Evolutionary conservation across 2,797 vertebrate species (phyloP).

Genomic region (Petrocephalus schoutedeni): DNA sequence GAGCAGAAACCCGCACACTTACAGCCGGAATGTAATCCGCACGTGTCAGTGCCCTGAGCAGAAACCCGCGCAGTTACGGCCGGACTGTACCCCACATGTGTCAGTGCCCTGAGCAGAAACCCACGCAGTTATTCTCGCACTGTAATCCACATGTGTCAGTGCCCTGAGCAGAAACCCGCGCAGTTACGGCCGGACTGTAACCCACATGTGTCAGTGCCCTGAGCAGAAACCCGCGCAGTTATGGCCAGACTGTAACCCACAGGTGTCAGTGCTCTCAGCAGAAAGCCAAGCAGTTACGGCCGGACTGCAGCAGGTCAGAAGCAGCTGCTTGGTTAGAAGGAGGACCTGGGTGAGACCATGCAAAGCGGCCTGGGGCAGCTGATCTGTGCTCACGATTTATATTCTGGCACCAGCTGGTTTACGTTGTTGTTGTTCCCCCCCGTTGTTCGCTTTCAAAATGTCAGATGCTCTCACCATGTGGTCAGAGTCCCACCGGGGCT

Average conservation of each 20-base stretch:
- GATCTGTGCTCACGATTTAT: background rate
- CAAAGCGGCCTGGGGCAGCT: background rate
- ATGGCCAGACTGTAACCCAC: too few relatives aligned
- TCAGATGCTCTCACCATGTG: background rate
- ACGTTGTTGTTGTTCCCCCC: background rate
- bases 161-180: background rate
- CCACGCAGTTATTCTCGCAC: background rate
- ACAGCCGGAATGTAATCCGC: background rate
- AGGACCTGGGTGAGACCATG: background rate
- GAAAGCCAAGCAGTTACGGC: background rate
- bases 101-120: background rate
- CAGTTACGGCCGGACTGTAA: background rate
- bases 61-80: background rate
- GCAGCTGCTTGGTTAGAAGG: background rate
- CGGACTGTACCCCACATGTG: background rate
- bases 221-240: background rate
- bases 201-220: background rate
- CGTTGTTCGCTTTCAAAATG: conserved; percentile 9
- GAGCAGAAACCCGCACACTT: background rate
- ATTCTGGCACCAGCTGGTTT: conserved; percentile 13
- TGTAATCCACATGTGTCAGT: background rate
- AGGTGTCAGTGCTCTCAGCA: too few relatives aligned
- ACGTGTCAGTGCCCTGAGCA: background rate
- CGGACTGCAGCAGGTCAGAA: background rate
- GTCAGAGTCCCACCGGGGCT: background rate